Evolutionary conservation across 2,888 invertebrate species (phyloP), one percentile per base, ranked within the genome.

Genomic region (Oasisia sp.): DNA sequence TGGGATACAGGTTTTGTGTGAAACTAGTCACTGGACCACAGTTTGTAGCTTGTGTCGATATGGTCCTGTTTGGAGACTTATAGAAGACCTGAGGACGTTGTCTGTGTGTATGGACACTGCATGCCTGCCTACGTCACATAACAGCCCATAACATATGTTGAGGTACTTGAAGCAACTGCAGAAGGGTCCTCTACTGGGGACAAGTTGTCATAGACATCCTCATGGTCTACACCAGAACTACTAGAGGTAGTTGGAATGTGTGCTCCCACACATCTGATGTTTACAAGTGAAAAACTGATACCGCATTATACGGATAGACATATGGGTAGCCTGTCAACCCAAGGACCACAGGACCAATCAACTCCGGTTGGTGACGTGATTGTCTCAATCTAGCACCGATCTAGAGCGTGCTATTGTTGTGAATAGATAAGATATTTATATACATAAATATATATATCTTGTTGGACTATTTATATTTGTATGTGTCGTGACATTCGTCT

Each of bases 401-500:
- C 50, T 74, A 74, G 27, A 74, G 74, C n/a, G 74, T 74, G 74
- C 74, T 74, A 74, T n/a, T 74, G 74, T 74, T 74, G 74, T 74
- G 74, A 74, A 74, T 74, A 74, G 74, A 74, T 74, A 74, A 74
- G 74, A 74, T 74, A 74, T 74, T 74, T 74, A 74, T 74, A 74
- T 74, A 74, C 74, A 74, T 74, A 74, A 74, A 74, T 74, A 74
- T 74, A 74, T 74, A 74, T 74, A 74, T 74, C 74, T 74, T 74
- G 74, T 74, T 74, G 74, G 7, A 74, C 74, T 74, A 74, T 74
- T 74, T 74, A 74, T 74, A 74, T 74, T 74, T 74, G 74, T 74
- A 74, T 74, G 1, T 74, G 74, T 74, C 74, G 74, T 74, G 74
- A 74, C 74, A 74, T 74, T 74, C 74, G 74, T 74, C 74, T 74